phyloP scores from a whole-genome alignment of 2,113 vertebrate species.

The Chrysemys picta region DNA sequence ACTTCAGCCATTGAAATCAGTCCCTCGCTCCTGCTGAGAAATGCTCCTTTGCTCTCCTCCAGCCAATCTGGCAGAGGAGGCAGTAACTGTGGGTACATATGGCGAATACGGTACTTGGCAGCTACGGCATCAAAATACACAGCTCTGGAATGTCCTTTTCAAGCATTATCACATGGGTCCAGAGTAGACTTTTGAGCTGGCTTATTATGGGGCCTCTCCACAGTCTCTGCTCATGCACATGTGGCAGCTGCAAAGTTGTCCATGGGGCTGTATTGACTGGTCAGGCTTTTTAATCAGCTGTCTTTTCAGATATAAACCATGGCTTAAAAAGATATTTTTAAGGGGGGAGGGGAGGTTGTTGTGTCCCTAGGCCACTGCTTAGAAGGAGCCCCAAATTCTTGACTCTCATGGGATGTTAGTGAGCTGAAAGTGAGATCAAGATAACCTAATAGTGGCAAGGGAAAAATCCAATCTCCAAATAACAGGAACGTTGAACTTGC shows the following conservation, averaged over 20 bases:
- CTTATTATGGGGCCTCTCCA: neutral
- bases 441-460: neutral
- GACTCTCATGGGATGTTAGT: neutral
- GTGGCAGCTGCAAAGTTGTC: neutral
- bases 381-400: neutral
- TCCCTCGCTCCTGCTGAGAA: neutral
- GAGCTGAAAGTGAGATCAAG: neutral
- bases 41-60: neutral
- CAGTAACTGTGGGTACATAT: neutral
- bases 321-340: neutral
- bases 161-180: neutral
- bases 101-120: neutral
- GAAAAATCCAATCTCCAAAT: neutral
- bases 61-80: neutral
- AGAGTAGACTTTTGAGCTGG: neutral
- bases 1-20: fast-evolving
- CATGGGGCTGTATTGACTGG: neutral
- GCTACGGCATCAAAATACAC: neutral
- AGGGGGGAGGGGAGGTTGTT: neutral
- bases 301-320: neutral
- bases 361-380: neutral
- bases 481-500: neutral
- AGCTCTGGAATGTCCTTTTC: neutral
- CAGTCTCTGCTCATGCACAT: neutral
- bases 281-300: constrained; percentile 5